phyloP scores from a whole-genome alignment of 2,888 invertebrate genomes.

The Amphipyra tragopoginis region DNA sequence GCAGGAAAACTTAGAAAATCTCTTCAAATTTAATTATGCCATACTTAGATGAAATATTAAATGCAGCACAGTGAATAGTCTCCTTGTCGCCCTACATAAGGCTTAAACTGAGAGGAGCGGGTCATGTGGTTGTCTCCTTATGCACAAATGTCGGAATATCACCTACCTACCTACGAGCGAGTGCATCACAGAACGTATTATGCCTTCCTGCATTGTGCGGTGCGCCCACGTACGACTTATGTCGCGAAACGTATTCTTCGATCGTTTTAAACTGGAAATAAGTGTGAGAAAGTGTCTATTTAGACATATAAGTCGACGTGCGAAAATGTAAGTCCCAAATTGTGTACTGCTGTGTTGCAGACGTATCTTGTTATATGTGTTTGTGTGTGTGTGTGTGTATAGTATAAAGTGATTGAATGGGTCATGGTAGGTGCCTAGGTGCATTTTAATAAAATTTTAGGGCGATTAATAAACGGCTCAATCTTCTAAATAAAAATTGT shows the following conservation, averaged over 20 bases:
- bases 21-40: no score
- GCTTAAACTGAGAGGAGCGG: constrained; percentile 7
- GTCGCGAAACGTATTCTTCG: constrained; percentile 26
- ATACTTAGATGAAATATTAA: background rate
- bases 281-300: background rate
- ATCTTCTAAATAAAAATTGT: no score
- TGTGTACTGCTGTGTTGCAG: no score
- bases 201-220: background rate
- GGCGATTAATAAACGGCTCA: no score
- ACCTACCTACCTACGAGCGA: constrained; percentile 2
- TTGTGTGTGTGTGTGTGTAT: no score
- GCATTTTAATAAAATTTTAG: no score
- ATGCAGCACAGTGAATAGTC: background rate
- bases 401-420: no score
- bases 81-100: constrained; percentile 5
- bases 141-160: constrained; percentile 16
- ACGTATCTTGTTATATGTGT: no score
- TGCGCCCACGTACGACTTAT: constrained; percentile 6
- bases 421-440: no score
- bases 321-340: background rate
- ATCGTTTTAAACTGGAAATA: constrained; percentile 9
- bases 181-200: constrained; percentile 5
- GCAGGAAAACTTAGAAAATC: no score
- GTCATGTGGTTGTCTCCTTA: constrained; percentile 24
- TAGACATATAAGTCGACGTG: background rate